A percentile compares a stretch with the other conserved stretches of the same genome.
phyloP scores from a whole-genome alignment of 2,888 invertebrate genomes.

The Lasioglossum pauxillum region DNA sequence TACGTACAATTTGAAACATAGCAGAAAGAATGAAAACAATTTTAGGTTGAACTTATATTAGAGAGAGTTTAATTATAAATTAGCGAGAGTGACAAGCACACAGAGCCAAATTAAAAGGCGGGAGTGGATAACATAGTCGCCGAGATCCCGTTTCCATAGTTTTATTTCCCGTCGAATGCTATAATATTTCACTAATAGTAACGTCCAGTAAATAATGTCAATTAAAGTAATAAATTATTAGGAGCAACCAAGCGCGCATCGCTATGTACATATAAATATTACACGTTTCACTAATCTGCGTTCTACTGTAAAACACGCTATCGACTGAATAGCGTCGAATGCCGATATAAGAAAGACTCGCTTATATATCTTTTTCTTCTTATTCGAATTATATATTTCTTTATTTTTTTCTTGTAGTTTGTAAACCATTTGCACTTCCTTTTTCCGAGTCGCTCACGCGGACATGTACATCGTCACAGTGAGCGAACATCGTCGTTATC shows the following conservation, averaged over 20 bases:
- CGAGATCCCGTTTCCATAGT: constrained; percentile 46
- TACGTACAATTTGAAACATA: background rate
- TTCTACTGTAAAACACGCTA: constrained; percentile 59
- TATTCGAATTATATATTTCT: background rate
- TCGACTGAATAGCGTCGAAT: constrained; percentile 57
- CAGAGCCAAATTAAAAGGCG: background rate
- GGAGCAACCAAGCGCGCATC: constrained; percentile 64
- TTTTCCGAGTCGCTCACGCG: constrained; percentile 16
- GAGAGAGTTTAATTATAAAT: background rate
- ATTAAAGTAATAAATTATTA: constrained; percentile 68
- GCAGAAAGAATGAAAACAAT: background rate
- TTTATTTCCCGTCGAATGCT: constrained; percentile 63
- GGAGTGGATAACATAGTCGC: background rate
- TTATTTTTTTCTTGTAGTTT: background rate
- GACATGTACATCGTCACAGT: constrained; percentile 21
- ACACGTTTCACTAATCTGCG: constrained; percentile 66
- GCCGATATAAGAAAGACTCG: constrained; percentile 60
- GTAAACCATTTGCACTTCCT: constrained; percentile 43
- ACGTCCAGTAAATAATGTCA: constrained; percentile 63
- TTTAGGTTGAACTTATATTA: background rate
- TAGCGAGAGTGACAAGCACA: background rate
- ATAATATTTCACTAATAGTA: constrained; percentile 67
- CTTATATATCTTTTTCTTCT: constrained; percentile 31
- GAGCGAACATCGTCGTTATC: constrained; percentile 27
- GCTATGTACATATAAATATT: constrained; percentile 73